Evolutionary conservation across 2,113 vertebrate genomes (phyloP).

Genomic region (Excalfactoria chinensis): DNA sequence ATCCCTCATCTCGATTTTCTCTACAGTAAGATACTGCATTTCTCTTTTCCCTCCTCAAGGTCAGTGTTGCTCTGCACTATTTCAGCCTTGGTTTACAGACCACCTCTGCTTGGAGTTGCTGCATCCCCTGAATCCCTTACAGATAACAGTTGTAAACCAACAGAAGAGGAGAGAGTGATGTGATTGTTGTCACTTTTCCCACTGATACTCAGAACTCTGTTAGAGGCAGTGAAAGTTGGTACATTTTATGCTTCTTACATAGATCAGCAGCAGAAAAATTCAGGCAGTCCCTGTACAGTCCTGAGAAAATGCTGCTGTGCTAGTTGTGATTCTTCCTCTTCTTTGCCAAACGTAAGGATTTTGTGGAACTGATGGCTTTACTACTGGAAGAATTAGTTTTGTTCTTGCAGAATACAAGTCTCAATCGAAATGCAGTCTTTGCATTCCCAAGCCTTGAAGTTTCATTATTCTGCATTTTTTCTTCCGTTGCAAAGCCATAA

Average conservation of each 20-base stretch:
- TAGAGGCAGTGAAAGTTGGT: background rate
- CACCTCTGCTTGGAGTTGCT: background rate
- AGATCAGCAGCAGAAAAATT: background rate
- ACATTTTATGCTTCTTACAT: background rate
- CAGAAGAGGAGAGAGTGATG: background rate
- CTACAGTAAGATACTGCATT: background rate
- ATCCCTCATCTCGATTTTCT: background rate
- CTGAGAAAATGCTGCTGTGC: background rate
- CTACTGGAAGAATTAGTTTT: constrained; percentile 27
- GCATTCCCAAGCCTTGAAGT: constrained; percentile 23
- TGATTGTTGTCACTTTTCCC: background rate
- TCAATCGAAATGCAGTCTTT: constrained; percentile 33
- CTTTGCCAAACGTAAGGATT: background rate
- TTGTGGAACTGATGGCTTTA: background rate
- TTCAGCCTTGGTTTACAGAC: background rate
- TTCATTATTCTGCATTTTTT: background rate
- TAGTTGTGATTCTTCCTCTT: constrained; percentile 5
- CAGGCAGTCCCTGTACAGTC: background rate
- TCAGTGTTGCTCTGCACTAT: background rate
- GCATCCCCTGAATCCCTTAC: background rate
- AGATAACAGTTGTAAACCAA: background rate
- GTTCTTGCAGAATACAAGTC: background rate
- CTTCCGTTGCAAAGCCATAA: background rate
- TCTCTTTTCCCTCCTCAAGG: background rate
- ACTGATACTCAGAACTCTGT: background rate